Evolutionary conservation across 1,140 invertebrate genomes (phyloP), one percentile per base, ranked within the genome.

Genomic region (Ganaspis sp.): DNA sequence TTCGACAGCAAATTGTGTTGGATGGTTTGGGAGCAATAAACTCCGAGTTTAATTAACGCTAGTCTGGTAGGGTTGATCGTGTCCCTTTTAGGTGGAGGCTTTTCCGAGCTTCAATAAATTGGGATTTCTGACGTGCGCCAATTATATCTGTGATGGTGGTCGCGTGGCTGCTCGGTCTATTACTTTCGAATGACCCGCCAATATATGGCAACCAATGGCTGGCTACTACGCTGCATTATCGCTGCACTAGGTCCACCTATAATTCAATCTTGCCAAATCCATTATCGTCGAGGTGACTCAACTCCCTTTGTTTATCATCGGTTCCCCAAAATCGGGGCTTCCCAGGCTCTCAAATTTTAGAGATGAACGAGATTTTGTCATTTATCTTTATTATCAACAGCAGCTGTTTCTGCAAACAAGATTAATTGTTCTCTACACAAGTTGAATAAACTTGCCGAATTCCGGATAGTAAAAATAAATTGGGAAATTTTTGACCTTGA

Each of bases 121-220:
- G 53, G 53, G 17, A 23, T 54, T 54, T 54, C 19, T 54, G 53
- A 54, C 53, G 53, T 54, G 19, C 19, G 21, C 53, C 53, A 54
- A 54, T 54, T 54, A 54, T 54, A 54, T 54, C 53, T 6, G 19
- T 54, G 53, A 54, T 23, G 53, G 53, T 54, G 53, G 53, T 54
- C 53, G 53, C 53, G 53, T 54, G 53, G 53, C 53, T 23, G 19
- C 17, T 19, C 19, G 53, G 53, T 54, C 53, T 23, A 54, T 54
- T 54, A 54, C 53, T 54, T 54, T 54, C 53, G 9, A 54, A 54
- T 54, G 53, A 11, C 53, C 53, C 53, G 19, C 53, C 53, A 54
- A 54, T 54, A 54, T 54, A 19, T 54, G 53, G 9, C 53, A 2
- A 49, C 4, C 45, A 54, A 23, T 17, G 53, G 19, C 53, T 2